Base-by-base conservation (phyloP, 2,888 invertebrate genomes). In the Eilema sororculum region DNA sequence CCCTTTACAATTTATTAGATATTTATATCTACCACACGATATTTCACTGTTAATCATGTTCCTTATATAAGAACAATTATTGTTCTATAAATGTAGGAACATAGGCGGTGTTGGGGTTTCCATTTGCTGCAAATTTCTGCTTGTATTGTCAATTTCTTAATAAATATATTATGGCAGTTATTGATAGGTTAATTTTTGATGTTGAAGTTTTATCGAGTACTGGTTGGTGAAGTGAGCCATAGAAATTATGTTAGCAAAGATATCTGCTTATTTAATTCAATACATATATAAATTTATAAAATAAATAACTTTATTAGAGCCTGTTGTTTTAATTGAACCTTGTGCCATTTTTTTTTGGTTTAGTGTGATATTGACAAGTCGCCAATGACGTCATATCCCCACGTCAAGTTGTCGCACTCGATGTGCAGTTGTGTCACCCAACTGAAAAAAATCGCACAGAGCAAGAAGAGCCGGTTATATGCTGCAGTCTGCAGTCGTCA, bases 201-300 rank as follows among this genome's bases (percentile, higher is more conserved):
- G 62, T 67, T 56, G 33, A 78, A 74, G 46, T 77, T 78, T 74
- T 67, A 72, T 69, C 60, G 33, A 62, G 12, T 41, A 74, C 73
- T 68, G 65, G 65, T 69, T 68, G 65, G 65, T 69, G 67, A 69
- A 67, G 69, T 78, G 79, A 83, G 81, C 81, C 83, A 79, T 83
- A 80, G 72, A 81, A 52, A 76, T 76, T 79, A 82, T 75, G 80
- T 79, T 79, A 77, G 73, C 79, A 73, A 75, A 77, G 52, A 78
- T 84, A 84, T 86, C 78, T 82, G 87, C 86, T 87, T 91, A 87
- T 87, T 86, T 87, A 86, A 89, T 85, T 84, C 75, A 79, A 71
- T 76, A 83, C 83, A 81, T 41, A 87, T 86, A 87, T 86, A 86
- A n/a, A 89, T 90, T 88, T 87, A 87, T 87, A 78, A 86, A 87